Conservation (phyloP, 2,797 vertebrate genomes). For the Cynodonichthys magdalenae region DNA sequence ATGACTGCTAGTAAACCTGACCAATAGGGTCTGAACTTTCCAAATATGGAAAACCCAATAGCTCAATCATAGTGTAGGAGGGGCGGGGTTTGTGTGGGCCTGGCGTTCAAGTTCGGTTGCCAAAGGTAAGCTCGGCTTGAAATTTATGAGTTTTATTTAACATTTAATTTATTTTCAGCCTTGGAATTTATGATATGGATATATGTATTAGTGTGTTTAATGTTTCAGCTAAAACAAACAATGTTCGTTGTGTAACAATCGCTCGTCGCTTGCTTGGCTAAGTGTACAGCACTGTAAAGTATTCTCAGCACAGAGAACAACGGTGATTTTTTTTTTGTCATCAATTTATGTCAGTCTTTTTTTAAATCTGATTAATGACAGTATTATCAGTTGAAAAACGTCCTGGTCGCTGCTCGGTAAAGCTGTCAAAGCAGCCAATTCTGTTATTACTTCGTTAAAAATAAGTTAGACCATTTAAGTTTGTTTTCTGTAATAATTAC, state of each 20-base stretch:
- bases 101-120: constrained; percentile 74
- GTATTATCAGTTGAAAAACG: neutral
- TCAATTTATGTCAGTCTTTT: constrained; percentile 30
- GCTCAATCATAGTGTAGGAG: constrained; percentile 51
- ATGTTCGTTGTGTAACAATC: neutral
- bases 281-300: constrained; percentile 69
- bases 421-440: neutral
- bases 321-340: constrained; percentile 70
- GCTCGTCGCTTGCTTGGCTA: constrained; percentile 37
- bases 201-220: neutral
- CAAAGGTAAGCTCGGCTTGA: constrained; percentile 68
- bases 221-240: constrained; percentile 15
- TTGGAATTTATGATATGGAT: constrained; percentile 7
- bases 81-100: constrained; percentile 70
- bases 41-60: accelerated
- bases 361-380: constrained; percentile 26
- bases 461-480: constrained; percentile 53
- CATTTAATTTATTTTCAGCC: constrained; percentile 39
- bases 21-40: constrained; percentile 51
- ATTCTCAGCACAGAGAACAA: constrained; percentile 73
- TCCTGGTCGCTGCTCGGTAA: neutral
- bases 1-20: constrained; percentile 23
- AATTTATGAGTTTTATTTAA: constrained; percentile 75
- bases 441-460: constrained; percentile 13
- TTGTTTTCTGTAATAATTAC: constrained; percentile 17